Evolutionary conservation across 92 coral and sea anemone genomes (phyloP), one percentile per base, ranked within the genome.

Genomic region (Hydrozoanthus gracilis): DNA sequence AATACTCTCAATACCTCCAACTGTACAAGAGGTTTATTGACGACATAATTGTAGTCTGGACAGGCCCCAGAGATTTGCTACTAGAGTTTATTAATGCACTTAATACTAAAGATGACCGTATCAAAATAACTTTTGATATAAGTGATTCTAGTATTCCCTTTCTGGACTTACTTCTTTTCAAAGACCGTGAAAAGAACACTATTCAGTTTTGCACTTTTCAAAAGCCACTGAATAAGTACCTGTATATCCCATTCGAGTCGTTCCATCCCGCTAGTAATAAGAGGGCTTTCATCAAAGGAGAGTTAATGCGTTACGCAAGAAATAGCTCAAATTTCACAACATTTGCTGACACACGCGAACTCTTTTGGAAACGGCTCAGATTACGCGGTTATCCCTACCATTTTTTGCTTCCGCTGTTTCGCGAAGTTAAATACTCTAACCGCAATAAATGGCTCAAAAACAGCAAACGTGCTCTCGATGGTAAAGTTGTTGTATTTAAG

Each of bases 301-400:
- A 71, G 45, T 13, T 12, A 71, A 71, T 46, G 45, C 55, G 77
- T 71, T 71, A 71, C 45, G 77, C 77, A 71, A 71, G 52, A 71
- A 83, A 72, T 61, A 69, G 88, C 54, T 79, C 68, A 51, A 87
- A 76, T 66, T 87, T 87, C 90, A 44, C 16, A 27, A 46, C 91
- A 13, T 83, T 89, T 55, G 71, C 86, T 77, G 79, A 67, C 71
- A 77, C 70, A 61, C 79, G 79, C 52, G 15, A 79, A 11, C 44
- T 46, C 44, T 61, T 79, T 52, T 79, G 88, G 88, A 84, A 84
- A 49, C 88, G 79, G 20, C 73, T 84, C 7, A 44, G 83, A 55
- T 47, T 75, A 15, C 4, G 83, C 58, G 83, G 88, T 1, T 86
- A 86, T 86, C 88, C 88, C 35, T 74, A 78, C 12, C 86, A 49